These are phyloP conservation scores for Dinoponera quadriceps DNA, from an alignment of 1,140 invertebrate genomes.

Conservation along the genomic window DNA sequence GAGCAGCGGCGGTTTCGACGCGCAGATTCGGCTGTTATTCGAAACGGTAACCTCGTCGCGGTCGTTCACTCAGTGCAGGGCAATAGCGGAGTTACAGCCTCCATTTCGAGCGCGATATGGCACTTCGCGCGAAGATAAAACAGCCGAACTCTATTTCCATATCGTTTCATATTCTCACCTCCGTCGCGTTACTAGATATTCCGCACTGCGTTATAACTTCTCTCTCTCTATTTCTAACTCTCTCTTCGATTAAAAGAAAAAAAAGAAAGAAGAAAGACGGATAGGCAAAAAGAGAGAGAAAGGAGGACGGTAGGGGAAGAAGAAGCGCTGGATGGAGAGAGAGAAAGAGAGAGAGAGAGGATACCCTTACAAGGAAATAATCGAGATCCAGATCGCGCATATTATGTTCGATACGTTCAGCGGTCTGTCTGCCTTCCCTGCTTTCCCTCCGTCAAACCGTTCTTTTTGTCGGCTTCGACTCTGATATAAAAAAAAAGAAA, in stretches of 20 bases:
- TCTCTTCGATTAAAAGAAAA: neutral
- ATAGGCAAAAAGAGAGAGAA: neutral
- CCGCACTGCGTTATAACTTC: slow-evolving; percentile 10
- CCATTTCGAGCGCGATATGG: slow-evolving; percentile 35
- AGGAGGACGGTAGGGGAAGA: neutral
- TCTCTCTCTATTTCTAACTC: neutral
- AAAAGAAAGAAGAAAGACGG: neutral
- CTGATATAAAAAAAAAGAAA: slow-evolving; percentile 60
- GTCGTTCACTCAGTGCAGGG: slow-evolving; percentile 40
- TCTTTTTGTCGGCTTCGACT: slow-evolving; percentile 67
- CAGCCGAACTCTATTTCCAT: slow-evolving; percentile 29
- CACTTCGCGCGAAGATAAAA: slow-evolving; percentile 52
- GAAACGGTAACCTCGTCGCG: slow-evolving; percentile 23
- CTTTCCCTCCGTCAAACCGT: slow-evolving; percentile 64
- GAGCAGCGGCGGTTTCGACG: neutral
- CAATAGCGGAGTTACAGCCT: slow-evolving; percentile 41
- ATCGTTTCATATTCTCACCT: slow-evolving; percentile 53
- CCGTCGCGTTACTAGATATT: slow-evolving; percentile 11
- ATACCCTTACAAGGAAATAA: slow-evolving; percentile 1
- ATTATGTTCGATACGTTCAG: slow-evolving; percentile 47
- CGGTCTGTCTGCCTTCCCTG: slow-evolving; percentile 51
- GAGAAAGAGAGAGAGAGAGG: neutral
- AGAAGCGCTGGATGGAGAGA: neutral
- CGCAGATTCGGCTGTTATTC: slow-evolving; percentile 35
- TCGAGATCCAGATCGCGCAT: slow-evolving; percentile 60